phyloP scores from a whole-genome alignment of 2,888 invertebrate genomes.

The Crioceris asparagi region DNA sequence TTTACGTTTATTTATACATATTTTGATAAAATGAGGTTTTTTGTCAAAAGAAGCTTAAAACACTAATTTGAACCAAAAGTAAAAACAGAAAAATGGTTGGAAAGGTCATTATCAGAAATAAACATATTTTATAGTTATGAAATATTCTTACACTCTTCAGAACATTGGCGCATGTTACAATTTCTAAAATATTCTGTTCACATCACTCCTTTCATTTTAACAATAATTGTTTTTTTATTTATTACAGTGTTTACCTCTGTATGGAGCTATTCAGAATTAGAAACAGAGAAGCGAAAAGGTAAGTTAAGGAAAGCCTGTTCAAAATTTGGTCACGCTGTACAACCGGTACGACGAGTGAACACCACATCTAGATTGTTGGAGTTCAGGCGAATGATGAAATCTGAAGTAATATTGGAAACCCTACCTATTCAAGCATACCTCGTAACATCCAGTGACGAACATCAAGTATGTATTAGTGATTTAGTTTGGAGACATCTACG shows the following conservation, averaged over 20 bases:
- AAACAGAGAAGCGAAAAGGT: slow-evolving; percentile 23
- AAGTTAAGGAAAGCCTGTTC: slow-evolving; percentile 34
- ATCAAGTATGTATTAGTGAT: slow-evolving; percentile 62
- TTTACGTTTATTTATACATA: too few relatives aligned
- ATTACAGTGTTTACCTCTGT: slow-evolving; percentile 15
- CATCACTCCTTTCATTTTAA: neutral
- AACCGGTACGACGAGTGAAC: slow-evolving; percentile 38
- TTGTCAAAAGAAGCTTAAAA: too few relatives aligned
- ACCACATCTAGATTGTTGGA: slow-evolving; percentile 33
- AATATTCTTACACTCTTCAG: too few relatives aligned
- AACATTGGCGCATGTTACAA: too few relatives aligned
- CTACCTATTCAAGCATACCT: slow-evolving; percentile 59
- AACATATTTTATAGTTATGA: too few relatives aligned
- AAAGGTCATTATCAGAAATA: too few relatives aligned
- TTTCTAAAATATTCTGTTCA: too few relatives aligned
- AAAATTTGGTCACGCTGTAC: slow-evolving; percentile 26
- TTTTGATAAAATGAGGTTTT: too few relatives aligned
- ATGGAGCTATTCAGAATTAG: slow-evolving; percentile 18
- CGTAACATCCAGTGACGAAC: slow-evolving; percentile 69
- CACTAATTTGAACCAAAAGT: too few relatives aligned
- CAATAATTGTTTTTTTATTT: neutral
- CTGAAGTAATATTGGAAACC: slow-evolving; percentile 38
- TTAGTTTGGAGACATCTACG: too few relatives aligned
- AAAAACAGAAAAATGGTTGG: too few relatives aligned
- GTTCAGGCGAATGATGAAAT: slow-evolving; percentile 41